Percentiles rank a stretch among this genome's conserved stretches.
These are phyloP conservation scores for Siphamia tubifer DNA, from an alignment of 2,113 vertebrate species.

Conservation along the genomic window DNA sequence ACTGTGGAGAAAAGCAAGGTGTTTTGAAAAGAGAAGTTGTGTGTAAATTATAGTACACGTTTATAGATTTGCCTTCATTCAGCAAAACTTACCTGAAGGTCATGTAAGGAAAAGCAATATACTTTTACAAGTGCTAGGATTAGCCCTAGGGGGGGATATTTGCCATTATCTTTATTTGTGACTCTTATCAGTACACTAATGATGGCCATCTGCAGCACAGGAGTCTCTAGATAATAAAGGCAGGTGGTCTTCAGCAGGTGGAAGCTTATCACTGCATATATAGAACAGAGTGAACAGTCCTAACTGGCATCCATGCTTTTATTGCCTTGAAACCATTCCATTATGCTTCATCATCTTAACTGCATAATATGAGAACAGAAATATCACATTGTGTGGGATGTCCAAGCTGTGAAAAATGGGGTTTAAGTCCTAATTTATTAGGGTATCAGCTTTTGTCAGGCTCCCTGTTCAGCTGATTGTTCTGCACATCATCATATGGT, in stretches of 20 bases:
- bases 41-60: too few relatives aligned
- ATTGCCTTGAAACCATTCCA: not conserved
- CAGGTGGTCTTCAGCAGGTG: too few relatives aligned
- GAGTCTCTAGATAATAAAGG: not conserved
- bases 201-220: not conserved
- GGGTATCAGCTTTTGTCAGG: not conserved
- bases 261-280: not conserved
- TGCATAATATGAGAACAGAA: too few relatives aligned
- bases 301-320: not conserved
- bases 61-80: too few relatives aligned
- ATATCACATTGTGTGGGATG: too few relatives aligned
- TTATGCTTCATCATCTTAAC: too few relatives aligned
- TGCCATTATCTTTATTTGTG: conserved; percentile 18
- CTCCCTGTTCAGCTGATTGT: too few relatives aligned
- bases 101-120: not conserved
- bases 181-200: conserved; percentile 31
- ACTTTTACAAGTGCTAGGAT: not conserved
- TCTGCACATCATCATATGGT: not conserved
- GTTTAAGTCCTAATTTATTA: not conserved
- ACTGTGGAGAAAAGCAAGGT: too few relatives aligned
- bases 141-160: not conserved
- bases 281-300: not conserved
- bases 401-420: not conserved
- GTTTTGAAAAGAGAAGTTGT: too few relatives aligned
- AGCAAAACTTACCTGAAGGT: not conserved